A percentile compares a stretch with the other conserved stretches of the same genome.
Conservation (phyloP, 2,113 vertebrate genomes). For the Zosterops japonicus region DNA sequence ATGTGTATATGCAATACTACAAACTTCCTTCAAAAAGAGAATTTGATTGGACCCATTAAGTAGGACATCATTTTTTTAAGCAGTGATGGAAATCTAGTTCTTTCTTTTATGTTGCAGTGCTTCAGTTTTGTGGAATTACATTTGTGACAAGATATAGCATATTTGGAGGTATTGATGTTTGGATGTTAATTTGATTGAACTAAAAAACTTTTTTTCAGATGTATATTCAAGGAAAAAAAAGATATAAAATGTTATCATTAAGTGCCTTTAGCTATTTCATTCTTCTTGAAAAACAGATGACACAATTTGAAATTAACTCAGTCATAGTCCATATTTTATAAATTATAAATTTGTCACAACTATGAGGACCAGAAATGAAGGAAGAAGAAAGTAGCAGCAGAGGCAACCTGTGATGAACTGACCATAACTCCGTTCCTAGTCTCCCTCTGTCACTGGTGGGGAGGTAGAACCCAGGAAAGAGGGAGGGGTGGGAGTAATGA, state of each 20-base stretch:
- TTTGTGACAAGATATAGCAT: neutral
- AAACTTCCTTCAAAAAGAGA: neutral
- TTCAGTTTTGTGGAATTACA: neutral
- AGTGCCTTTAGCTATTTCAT: neutral
- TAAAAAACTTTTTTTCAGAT: neutral
- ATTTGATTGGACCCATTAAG: neutral
- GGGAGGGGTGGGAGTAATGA: too few species aligned
- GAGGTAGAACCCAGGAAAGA: neutral
- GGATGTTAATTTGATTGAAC: neutral
- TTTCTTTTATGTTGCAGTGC: neutral
- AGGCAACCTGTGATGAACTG: neutral
- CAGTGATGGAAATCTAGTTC: neutral
- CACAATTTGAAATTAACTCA: neutral
- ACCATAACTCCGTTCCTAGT: neutral
- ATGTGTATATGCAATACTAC: neutral
- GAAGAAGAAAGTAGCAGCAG: neutral
- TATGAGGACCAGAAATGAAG: neutral
- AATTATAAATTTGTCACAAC: neutral
- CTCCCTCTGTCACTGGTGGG: rapidly evolving
- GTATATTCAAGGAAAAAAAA: neutral
- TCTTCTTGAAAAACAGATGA: neutral
- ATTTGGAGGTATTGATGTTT: neutral
- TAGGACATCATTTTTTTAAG: neutral
- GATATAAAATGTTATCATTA: neutral
- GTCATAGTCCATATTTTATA: neutral